Percentiles rank a stretch among this genome's conserved stretches.
Conservation (phyloP, 2,888 invertebrate genomes). For the Galerucella nymphaeae region DNA sequence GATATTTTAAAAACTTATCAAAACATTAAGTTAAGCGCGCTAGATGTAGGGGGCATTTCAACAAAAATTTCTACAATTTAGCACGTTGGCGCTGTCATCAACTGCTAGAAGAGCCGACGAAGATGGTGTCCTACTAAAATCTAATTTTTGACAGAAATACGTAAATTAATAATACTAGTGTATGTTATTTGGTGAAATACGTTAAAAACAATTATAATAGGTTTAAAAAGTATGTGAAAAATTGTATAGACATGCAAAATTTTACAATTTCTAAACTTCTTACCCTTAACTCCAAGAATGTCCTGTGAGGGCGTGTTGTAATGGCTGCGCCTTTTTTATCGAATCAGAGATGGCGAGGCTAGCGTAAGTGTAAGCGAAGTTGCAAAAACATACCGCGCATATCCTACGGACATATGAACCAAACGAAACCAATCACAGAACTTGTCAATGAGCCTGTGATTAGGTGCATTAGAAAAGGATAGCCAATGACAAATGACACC, state of each 20-base stretch:
- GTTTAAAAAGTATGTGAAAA: slow-evolving; percentile 6
- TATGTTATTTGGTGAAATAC: not conserved
- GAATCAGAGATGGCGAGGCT: slow-evolving; percentile 67
- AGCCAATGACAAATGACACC: not conserved
- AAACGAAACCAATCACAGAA: slow-evolving; percentile 21
- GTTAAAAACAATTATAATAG: not conserved
- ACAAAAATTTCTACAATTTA: slow-evolving; percentile 75
- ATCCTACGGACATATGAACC: not conserved
- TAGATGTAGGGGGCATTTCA: slow-evolving; percentile 73
- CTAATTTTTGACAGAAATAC: slow-evolving; percentile 39
- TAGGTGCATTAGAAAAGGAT: not conserved
- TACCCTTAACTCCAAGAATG: slow-evolving; percentile 66
- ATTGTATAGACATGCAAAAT: slow-evolving; percentile 22
- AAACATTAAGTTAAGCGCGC: slow-evolving; percentile 57
- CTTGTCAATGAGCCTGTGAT: not conserved
- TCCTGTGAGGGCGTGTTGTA: slow-evolving; percentile 72
- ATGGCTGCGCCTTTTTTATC: slow-evolving; percentile 62
- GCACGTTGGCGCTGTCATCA: slow-evolving; percentile 78
- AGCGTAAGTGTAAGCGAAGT: slow-evolving; percentile 51
- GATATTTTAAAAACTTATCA: slow-evolving; percentile 30
- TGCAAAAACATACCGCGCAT: slow-evolving; percentile 29
- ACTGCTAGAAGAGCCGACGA: slow-evolving; percentile 57
- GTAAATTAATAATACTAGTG: not conserved
- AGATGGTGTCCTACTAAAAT: slow-evolving; percentile 53
- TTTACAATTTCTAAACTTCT: slow-evolving; percentile 51